Percentiles rank a stretch among this genome's conserved stretches.
These are phyloP conservation scores for Andrena flavipes DNA, from an alignment of 2,888 invertebrate species.

Conservation along the genomic window DNA sequence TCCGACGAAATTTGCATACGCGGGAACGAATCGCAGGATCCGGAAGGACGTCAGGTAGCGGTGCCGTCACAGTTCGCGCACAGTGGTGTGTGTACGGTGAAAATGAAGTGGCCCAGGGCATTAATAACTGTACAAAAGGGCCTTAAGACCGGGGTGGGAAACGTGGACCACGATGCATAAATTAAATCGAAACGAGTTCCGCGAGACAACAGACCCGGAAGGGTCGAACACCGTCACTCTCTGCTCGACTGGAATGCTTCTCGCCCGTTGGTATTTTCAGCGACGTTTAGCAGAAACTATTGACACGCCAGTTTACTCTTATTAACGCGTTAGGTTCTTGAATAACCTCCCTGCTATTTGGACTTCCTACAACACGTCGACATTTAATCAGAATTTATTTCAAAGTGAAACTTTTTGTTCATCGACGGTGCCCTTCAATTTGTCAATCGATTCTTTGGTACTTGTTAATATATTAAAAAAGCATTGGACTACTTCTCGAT, in stretches of 20 bases:
- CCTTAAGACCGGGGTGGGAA: slow-evolving; percentile 73
- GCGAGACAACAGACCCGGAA: slow-evolving; percentile 69
- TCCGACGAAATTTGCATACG: slow-evolving; percentile 79
- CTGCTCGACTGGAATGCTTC: slow-evolving; percentile 39
- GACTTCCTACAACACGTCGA: not conserved
- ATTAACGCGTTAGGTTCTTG: slow-evolving; percentile 30
- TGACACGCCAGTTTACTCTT: slow-evolving; percentile 13
- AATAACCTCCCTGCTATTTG: not conserved
- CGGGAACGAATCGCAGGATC: slow-evolving; percentile 80
- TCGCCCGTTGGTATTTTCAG: slow-evolving; percentile 48
- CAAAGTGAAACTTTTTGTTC: not conserved
- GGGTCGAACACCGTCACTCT: slow-evolving; percentile 62
- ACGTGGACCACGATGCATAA: slow-evolving; percentile 74
- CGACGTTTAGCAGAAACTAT: slow-evolving; percentile 17
- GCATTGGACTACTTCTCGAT: not conserved
- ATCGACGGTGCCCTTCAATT: too few relatives aligned
- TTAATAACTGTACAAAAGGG: slow-evolving; percentile 82
- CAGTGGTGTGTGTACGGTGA: slow-evolving; percentile 70
- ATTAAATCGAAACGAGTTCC: slow-evolving; percentile 80
- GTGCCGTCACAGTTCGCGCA: slow-evolving; percentile 56
- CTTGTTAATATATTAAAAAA: not conserved
- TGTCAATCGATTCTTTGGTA: not conserved
- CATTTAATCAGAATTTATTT: too few relatives aligned
- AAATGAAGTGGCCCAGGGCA: slow-evolving; percentile 83
- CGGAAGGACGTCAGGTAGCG: slow-evolving; percentile 79